phyloP scores from a whole-genome alignment of 2,113 vertebrate species.

The Microtus montanus region DNA sequence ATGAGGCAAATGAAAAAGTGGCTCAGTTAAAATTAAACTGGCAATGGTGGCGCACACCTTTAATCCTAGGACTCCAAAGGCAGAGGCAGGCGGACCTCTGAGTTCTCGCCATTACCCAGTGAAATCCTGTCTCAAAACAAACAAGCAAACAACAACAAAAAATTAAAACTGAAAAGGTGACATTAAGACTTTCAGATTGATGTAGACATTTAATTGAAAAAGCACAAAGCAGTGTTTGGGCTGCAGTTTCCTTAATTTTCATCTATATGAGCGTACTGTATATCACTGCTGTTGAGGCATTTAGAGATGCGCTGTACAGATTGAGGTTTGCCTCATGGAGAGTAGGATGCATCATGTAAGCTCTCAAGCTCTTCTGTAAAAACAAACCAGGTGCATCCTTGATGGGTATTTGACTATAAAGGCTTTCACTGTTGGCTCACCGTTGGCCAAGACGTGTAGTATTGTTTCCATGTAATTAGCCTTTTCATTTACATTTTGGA shows the following conservation, averaged over 20 bases:
- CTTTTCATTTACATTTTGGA: neutral
- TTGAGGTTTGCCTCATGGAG: neutral
- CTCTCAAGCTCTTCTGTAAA: neutral
- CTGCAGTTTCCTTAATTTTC: slow-evolving; percentile 16
- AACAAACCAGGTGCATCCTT: neutral
- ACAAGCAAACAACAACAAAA: neutral
- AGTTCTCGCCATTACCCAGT: neutral
- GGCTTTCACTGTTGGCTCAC: neutral
- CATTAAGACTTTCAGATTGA: neutral
- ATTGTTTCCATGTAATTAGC: neutral
- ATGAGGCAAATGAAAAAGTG: slow-evolving; percentile 27
- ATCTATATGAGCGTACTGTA: neutral
- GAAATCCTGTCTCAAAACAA: neutral
- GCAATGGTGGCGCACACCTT: neutral
- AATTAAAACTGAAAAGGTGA: neutral
- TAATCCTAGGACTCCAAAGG: neutral
- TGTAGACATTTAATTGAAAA: slow-evolving; percentile 16
- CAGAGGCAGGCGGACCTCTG: neutral
- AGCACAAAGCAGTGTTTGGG: neutral
- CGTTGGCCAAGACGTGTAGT: neutral
- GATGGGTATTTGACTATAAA: neutral
- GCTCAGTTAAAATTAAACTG: slow-evolving; percentile 34
- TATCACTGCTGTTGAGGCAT: neutral
- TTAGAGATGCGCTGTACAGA: neutral
- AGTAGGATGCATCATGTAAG: neutral